phyloP scores from a whole-genome alignment of 1,140 invertebrate genomes.

The Ceratina japonica region DNA sequence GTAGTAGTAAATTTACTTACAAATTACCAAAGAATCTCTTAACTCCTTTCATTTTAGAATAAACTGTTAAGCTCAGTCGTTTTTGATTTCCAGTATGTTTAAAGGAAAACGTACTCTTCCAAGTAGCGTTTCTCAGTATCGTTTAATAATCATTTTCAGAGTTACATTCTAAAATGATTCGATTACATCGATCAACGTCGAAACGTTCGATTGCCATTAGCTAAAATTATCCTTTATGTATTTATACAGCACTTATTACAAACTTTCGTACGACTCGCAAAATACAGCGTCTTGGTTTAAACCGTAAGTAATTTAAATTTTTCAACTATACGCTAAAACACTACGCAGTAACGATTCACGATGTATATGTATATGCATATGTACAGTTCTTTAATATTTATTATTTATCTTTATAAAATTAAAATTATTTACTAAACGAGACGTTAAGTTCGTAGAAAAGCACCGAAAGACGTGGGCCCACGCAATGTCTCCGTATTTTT shows the following conservation, averaged over 20 bases:
- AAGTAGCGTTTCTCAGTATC: too few species aligned
- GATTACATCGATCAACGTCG: background rate
- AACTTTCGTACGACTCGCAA: background rate
- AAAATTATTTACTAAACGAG: conserved; percentile 72
- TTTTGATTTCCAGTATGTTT: conserved; percentile 22
- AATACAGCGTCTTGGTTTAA: background rate
- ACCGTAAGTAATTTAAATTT: conserved; percentile 5
- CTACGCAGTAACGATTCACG: conserved; percentile 38
- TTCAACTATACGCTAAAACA: conserved; percentile 45
- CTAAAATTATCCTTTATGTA: conserved; percentile 20
- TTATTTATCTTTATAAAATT: conserved; percentile 63
- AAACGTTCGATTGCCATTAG: background rate
- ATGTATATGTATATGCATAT: conserved; percentile 66
- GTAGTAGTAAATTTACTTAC: conserved; percentile 63
- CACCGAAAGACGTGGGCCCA: conserved; percentile 59
- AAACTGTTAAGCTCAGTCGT: conserved; percentile 28
- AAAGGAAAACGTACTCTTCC: conserved; percentile 9
- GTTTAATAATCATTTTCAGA: conserved; percentile 2
- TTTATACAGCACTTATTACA: conserved; percentile 20
- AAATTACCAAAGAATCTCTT: conserved; percentile 58
- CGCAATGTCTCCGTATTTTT: conserved; percentile 45
- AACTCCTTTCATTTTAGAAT: conserved; percentile 45
- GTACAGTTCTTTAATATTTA: conserved; percentile 56
- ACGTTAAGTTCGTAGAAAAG: conserved; percentile 66
- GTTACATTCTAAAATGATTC: background rate